Conservation (phyloP, 2,888 invertebrate genomes). For the Aphrophora alni region DNA sequence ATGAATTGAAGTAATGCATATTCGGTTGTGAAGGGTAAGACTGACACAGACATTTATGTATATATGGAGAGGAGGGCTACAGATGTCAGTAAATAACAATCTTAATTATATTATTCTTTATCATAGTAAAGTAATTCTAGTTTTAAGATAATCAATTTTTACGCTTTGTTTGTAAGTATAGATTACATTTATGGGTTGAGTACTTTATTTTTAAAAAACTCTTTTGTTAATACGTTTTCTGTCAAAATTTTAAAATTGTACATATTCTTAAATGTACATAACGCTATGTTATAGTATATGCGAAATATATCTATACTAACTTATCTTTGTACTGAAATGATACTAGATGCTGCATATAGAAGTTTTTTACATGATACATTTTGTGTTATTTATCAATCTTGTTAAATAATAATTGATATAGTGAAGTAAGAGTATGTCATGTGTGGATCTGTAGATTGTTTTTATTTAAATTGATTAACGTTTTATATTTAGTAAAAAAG, state of each 20-base stretch:
- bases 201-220: background rate
- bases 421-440: no score
- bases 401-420: no score
- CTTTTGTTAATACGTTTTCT: background rate
- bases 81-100: background rate
- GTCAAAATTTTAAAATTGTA: background rate
- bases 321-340: background rate
- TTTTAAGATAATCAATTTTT: background rate
- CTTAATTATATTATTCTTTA: background rate
- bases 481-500: no score
- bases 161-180: background rate
- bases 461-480: no score
- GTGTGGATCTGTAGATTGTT: no score
- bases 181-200: background rate
- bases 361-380: background rate
- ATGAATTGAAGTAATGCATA: background rate
- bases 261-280: background rate
- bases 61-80: background rate
- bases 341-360: background rate
- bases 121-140: background rate
- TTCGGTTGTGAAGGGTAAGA: conserved; percentile 6
- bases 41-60: background rate
- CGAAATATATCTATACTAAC: background rate
- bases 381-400: background rate
- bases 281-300: background rate